phyloP scores from a whole-genome alignment of 2,113 vertebrate genomes.

The Salminus brasiliensis region DNA sequence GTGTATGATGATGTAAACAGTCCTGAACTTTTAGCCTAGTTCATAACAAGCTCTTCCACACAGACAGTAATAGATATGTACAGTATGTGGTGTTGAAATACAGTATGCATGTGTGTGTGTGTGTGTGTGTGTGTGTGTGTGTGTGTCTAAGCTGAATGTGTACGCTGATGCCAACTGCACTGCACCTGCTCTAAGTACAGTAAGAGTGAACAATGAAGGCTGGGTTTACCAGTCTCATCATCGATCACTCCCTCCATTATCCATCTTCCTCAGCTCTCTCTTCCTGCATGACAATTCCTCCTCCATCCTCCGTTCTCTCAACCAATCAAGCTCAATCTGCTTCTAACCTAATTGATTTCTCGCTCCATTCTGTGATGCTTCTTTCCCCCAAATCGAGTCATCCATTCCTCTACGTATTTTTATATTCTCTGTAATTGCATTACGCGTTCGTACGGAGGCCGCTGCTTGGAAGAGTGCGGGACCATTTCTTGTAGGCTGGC shows the following conservation, averaged over 20 bases:
- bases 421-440: conserved; percentile 43
- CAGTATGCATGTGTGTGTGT: conserved; percentile 22
- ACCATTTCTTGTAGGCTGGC: background rate
- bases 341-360: conserved; percentile 49
- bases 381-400: conserved; percentile 44
- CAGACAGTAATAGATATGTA: too few relatives aligned
- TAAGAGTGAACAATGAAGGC: conserved; percentile 35
- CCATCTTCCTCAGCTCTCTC: conserved; percentile 23
- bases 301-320: conserved; percentile 43
- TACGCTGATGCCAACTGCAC: background rate
- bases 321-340: conserved; percentile 52
- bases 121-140: background rate
- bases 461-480: background rate
- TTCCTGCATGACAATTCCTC: background rate
- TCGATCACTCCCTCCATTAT: conserved; percentile 40
- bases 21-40: too few relatives aligned
- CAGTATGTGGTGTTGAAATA: background rate
- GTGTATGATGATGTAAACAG: too few relatives aligned
- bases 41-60: too few relatives aligned
- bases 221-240: conserved; percentile 8
- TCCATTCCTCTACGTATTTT: conserved; percentile 25
- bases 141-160: too few relatives aligned
- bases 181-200: conserved; percentile 43
- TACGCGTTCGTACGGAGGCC: conserved; percentile 14
- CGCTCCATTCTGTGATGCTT: conserved; percentile 40